Base-by-base conservation (phyloP, 2,113 vertebrate species). In the Carlito syrichta region DNA sequence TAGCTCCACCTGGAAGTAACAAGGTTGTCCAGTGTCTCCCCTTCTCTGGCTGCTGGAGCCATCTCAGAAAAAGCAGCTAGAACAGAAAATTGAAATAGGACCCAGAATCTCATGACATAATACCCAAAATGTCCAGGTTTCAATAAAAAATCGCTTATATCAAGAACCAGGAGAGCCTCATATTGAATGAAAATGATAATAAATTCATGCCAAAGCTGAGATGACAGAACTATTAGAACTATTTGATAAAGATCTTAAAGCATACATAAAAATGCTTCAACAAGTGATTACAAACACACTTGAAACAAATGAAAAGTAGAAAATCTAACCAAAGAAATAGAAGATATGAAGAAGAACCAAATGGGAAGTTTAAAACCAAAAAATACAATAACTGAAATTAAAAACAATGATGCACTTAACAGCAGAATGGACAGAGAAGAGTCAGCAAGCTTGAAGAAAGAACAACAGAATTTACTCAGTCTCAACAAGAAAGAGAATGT, bases 21-120 rank as follows among this genome's bases (percentile, higher is more conserved):
- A 3, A 16, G 73, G 38, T 1, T 11, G n/a, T 66, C 30, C 0
- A 20, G 9, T 23, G n/a, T 12, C 3, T 19, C 6, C 6, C 0
- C 6, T 56, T 56, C 32, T 35, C n/a, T n/a, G n/a, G 62, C 5
- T 19, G 40, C 35, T 78, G 25, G 62, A 48, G 35, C 7, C 23
- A 11, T 48, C n/a, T 62, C 22, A 77, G 68, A 66, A 60, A 30
- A 7, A 35, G 3, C 54, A 58, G 19, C 32, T 56, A 23, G 86
- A 77, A 43, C 35, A 38, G 40, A 68, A 82, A 20, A 62, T 45
- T 52, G 35, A 38, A 16, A 7, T 6, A 54, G 38, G n/a, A 83
- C 56, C 19, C 48, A 74, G 48, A 86, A 40, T 76, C 58, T 82
- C 48, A 62, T 27, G 66, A 69, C 30, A 14, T n/a, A 27, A 38